Conservation (phyloP, 1,140 invertebrate genomes). For the Dufourea novaeangliae region DNA sequence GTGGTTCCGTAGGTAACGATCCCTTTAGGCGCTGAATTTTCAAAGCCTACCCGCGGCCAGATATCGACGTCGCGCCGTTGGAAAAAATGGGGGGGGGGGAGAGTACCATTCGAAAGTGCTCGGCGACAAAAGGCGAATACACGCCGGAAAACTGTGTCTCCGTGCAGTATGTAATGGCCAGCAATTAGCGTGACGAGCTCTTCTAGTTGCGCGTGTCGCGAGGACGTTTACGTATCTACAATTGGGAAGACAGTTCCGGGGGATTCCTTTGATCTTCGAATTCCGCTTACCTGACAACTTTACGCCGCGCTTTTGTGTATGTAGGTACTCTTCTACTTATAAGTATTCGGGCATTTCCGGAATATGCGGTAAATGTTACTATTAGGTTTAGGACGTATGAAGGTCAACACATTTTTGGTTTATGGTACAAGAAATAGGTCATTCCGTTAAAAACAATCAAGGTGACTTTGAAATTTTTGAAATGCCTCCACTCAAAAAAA, state of each 20-base stretch:
- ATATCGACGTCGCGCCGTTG: slow-evolving; percentile 15
- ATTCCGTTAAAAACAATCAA: too few relatives aligned
- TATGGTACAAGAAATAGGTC: too few relatives aligned
- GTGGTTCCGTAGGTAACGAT: slow-evolving; percentile 39
- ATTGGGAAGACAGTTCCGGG: slow-evolving; percentile 57
- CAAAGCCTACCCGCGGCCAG: slow-evolving; percentile 37
- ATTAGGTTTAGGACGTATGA: too few relatives aligned
- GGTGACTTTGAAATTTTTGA: too few relatives aligned
- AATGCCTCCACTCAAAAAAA: too few relatives aligned
- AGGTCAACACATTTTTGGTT: too few relatives aligned
- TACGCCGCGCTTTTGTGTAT: not conserved
- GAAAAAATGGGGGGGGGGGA: slow-evolving; percentile 5
- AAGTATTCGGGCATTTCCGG: too few relatives aligned
- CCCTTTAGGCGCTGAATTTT: slow-evolving; percentile 19
- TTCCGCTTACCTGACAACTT: not conserved
- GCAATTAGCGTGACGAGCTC: slow-evolving; percentile 71
- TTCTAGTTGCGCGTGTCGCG: slow-evolving; percentile 38
- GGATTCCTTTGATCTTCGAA: slow-evolving; percentile 66
- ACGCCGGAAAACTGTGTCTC: slow-evolving; percentile 67
- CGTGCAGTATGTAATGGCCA: slow-evolving; percentile 63
- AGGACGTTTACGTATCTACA: slow-evolving; percentile 59
- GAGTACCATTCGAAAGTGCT: slow-evolving; percentile 12
- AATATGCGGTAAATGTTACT: too few relatives aligned
- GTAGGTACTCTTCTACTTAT: too few relatives aligned
- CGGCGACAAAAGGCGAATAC: slow-evolving; percentile 42